phyloP scores from a whole-genome alignment of 2,888 invertebrate genomes.

The Mimas tiliae region DNA sequence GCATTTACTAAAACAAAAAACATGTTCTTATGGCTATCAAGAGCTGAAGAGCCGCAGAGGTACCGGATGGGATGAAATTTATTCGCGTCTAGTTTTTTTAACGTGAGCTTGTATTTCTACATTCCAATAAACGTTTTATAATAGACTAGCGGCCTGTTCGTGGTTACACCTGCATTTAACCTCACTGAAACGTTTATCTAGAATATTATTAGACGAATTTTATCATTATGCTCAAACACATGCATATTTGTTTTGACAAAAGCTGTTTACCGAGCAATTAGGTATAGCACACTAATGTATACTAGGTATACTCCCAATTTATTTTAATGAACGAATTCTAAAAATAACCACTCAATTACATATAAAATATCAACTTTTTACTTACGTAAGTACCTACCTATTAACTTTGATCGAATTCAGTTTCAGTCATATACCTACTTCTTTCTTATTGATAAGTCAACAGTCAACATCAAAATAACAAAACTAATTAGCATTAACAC shows the following conservation, averaged over 20 bases:
- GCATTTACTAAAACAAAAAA: slow-evolving; percentile 82
- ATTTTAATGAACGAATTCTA: too few species aligned
- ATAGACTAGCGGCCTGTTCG: slow-evolving; percentile 36
- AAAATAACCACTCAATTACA: too few species aligned
- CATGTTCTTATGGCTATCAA: slow-evolving; percentile 81
- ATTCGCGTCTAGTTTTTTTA: slow-evolving; percentile 63
- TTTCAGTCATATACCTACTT: too few species aligned
- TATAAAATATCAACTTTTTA: too few species aligned
- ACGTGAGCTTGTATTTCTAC: slow-evolving; percentile 50
- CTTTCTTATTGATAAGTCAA: too few species aligned
- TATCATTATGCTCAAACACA: slow-evolving; percentile 11
- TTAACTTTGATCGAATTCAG: too few species aligned
- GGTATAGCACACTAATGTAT: background rate
- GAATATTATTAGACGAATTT: background rate
- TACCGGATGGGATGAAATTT: slow-evolving; percentile 83
- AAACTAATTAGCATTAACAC: too few species aligned
- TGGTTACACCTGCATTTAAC: slow-evolving; percentile 17
- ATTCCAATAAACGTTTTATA: slow-evolving; percentile 71
- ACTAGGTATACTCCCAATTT: slow-evolving; percentile 32
- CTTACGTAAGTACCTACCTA: too few species aligned
- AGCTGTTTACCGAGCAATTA: background rate
- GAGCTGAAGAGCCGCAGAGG: slow-evolving; percentile 76
- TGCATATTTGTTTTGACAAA: slow-evolving; percentile 13
- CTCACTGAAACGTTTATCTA: slow-evolving; percentile 11
- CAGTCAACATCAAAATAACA: too few species aligned